Evolutionary conservation across 2,113 vertebrate species (phyloP), one percentile per base, ranked within the genome.

Genomic region (Psittacara wagleri): DNA sequence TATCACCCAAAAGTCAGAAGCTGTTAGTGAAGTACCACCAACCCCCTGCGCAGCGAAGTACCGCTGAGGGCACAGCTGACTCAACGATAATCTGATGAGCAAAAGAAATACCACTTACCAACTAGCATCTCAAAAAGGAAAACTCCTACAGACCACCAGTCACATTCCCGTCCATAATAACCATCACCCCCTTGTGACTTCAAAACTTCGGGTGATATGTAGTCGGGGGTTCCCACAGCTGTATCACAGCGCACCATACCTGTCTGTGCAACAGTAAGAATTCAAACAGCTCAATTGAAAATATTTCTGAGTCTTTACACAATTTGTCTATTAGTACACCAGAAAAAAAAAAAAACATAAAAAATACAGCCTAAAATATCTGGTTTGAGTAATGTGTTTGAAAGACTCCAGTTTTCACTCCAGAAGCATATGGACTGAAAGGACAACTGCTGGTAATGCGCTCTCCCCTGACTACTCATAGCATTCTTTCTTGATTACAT

Each of bases 111-210:
- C 77, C 86, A 99, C 99, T 99, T 95, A 99, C 99, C 99, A 61
- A 99, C 99, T 23, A 99, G 98, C 99, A 99, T 99, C 97, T 99
- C 99, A 72, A 99, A 99, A 84, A 99, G 99, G 98, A 99, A 99
- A 97, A 99, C 99, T 68, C 99, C 99, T 3, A 99, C 99, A 39
- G 99, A 99, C 99, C 99, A 99, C 99, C 99, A 99, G 98, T 99
- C 99, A 52, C 99, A 99, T 78, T 99, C 99, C 90, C 99, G 98
- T 35, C 99, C 99, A 16, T 99, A 99, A 62, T 98, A 99, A 10
- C 99, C 99, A n/a, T 99, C 99, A 4, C 99, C 99, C 20, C 99
- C 99, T 94, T 99, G 99, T 1, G 99, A 99, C 62, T 99, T 99
- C 83, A 99, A 92, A 55, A 99, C 99, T 93, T 99, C 99, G 0